Evolutionary conservation across 1,140 invertebrate genomes (phyloP).

Genomic region (Trichomalopsis sarcophagae): DNA sequence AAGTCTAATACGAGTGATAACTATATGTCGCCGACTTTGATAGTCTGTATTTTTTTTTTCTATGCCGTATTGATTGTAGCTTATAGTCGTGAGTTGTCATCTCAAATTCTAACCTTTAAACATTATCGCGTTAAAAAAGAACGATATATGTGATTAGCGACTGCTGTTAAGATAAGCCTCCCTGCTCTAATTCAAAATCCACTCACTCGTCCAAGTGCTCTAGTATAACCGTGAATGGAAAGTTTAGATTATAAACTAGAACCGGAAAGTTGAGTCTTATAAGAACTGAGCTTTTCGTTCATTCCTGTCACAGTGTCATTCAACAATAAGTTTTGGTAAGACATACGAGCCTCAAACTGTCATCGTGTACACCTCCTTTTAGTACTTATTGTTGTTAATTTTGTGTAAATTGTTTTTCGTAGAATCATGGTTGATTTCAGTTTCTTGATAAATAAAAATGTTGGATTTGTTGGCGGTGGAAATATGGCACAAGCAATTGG

Average conservation of each 20-base stretch:
- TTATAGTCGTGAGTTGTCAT: not conserved
- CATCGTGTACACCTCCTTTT: not conserved
- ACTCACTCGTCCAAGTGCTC: not conserved
- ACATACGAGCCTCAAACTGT: no score
- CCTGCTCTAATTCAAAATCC: not conserved
- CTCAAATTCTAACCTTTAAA: not conserved
- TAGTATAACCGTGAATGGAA: not conserved
- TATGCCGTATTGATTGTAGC: not conserved
- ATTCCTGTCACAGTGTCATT: no score
- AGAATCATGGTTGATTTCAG: slow-evolving; percentile 22
- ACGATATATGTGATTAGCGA: not conserved
- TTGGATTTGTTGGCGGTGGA: slow-evolving; percentile 96
- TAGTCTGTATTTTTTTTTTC: not conserved
- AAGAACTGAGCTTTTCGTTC: no score
- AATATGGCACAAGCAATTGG: slow-evolving; percentile 95
- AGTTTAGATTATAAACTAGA: not conserved
- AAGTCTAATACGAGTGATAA: not conserved
- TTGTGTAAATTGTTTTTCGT: not conserved
- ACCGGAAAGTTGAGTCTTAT: not conserved
- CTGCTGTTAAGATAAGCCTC: not conserved
- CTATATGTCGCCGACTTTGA: not conserved
- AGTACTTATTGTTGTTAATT: not conserved
- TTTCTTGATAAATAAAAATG: slow-evolving; percentile 48
- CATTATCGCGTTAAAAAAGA: not conserved
- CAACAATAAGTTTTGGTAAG: no score